phyloP scores from a whole-genome alignment of 2,113 vertebrate species.

The Sorex fumeus region DNA sequence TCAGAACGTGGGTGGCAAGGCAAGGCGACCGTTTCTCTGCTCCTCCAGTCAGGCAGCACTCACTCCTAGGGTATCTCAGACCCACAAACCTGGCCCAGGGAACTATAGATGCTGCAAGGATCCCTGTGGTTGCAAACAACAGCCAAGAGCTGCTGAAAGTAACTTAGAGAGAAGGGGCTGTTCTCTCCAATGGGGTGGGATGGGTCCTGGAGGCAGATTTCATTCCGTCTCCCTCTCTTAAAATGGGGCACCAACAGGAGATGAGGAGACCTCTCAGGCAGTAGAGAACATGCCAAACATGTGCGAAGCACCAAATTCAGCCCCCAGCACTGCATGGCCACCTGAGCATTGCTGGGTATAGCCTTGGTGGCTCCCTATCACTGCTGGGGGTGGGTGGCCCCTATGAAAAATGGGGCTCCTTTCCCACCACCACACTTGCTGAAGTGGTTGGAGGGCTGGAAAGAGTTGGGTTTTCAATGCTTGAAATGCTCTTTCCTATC shows the following conservation, averaged over 20 bases:
- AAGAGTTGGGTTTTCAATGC: not conserved
- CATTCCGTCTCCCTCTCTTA: not conserved
- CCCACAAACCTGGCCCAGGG: constrained; percentile 15
- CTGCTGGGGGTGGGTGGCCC: too few species aligned
- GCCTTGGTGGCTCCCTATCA: too few species aligned
- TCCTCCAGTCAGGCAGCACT: not conserved
- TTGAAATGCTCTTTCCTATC: not conserved
- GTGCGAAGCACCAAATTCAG: too few species aligned
- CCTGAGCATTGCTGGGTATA: too few species aligned
- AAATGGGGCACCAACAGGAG: not conserved
- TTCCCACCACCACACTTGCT: not conserved
- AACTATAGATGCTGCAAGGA: not conserved
- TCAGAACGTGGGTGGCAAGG: not conserved
- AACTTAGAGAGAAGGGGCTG: constrained; percentile 30
- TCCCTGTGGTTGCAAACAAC: constrained; percentile 46
- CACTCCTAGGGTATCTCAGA: not conserved
- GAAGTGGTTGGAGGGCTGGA: not conserved
- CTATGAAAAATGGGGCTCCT: not conserved
- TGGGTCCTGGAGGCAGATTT: constrained; percentile 29
- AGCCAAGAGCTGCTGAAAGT: constrained; percentile 59
- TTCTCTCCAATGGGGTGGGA: not conserved
- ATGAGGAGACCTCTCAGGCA: too few species aligned
- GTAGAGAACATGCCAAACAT: too few species aligned
- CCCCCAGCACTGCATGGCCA: too few species aligned
- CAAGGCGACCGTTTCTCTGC: not conserved